Percentiles rank a stretch among this genome's conserved stretches.
Evolutionary conservation across 2,113 vertebrate genomes (phyloP).

Genomic region (Bubo bubo): DNA sequence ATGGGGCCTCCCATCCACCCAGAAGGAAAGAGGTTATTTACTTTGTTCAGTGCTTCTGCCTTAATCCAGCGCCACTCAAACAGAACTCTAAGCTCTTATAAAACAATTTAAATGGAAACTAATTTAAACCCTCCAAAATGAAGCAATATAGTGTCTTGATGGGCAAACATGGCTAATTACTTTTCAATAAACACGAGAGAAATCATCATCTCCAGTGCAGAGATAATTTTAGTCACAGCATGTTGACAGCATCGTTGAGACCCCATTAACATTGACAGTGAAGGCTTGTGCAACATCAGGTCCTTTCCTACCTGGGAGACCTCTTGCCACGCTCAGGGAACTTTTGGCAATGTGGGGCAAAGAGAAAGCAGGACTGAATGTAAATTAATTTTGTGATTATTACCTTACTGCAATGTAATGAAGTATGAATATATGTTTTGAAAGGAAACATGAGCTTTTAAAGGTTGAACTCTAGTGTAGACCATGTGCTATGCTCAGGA

Average conservation of each 20-base stretch:
- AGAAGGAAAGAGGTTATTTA: neutral
- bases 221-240: neutral
- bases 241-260: neutral
- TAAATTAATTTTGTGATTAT: neutral
- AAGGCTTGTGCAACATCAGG: fast-evolving
- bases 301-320: neutral
- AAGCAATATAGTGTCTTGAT: neutral
- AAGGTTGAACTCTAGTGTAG: neutral
- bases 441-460: neutral
- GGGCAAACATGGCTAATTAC: neutral
- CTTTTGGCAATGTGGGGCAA: neutral
- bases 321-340: fast-evolving
- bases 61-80: neutral
- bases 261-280: neutral
- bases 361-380: neutral
- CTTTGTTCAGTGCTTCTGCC: neutral
- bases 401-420: neutral
- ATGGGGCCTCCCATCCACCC: neutral
- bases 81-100: neutral
- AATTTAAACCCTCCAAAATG: neutral
- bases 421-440: neutral
- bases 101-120: neutral
- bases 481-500: neutral
- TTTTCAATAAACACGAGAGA: neutral
- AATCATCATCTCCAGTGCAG: neutral